Evolutionary conservation across 64 coral and sea anemone genomes (phyloP).

Genomic region (Montipora efflorescens): DNA sequence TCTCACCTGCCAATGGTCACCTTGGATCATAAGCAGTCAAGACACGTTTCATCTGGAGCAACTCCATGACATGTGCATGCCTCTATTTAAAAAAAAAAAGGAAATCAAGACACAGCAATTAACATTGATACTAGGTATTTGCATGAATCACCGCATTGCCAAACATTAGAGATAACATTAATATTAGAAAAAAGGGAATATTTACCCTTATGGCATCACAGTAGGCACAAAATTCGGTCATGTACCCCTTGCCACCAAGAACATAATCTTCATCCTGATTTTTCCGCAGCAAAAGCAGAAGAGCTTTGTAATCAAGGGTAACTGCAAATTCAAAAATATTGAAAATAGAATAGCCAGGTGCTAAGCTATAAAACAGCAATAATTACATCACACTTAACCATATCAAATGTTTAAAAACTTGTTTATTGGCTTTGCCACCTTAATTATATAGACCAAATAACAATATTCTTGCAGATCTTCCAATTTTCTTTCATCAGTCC

Average conservation of each 20-base stretch:
- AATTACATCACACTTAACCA: background rate
- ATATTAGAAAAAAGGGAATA: background rate
- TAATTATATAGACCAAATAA: background rate
- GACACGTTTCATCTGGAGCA: too few species aligned
- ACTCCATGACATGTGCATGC: too few species aligned
- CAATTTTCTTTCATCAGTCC: background rate
- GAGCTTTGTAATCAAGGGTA: conserved; percentile 42
- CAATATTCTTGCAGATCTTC: background rate
- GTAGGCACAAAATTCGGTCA: conserved; percentile 17
- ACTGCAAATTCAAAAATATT: background rate
- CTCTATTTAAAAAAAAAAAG: background rate
- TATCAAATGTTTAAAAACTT: background rate
- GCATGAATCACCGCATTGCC: too few species aligned
- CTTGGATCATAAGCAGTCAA: background rate
- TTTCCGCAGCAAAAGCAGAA: conserved; percentile 29
- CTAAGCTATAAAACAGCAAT: background rate
- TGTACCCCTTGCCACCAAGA: background rate
- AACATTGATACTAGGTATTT: too few species aligned
- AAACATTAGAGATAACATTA: too few species aligned
- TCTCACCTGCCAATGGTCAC: background rate
- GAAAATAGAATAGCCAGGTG: background rate
- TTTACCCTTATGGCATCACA: conserved; percentile 56
- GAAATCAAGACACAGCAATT: too few species aligned
- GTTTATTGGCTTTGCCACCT: background rate
- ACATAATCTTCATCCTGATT: conserved; percentile 17